Base-by-base conservation (phyloP, 1,140 invertebrate species). In the Drosophila tani region DNA sequence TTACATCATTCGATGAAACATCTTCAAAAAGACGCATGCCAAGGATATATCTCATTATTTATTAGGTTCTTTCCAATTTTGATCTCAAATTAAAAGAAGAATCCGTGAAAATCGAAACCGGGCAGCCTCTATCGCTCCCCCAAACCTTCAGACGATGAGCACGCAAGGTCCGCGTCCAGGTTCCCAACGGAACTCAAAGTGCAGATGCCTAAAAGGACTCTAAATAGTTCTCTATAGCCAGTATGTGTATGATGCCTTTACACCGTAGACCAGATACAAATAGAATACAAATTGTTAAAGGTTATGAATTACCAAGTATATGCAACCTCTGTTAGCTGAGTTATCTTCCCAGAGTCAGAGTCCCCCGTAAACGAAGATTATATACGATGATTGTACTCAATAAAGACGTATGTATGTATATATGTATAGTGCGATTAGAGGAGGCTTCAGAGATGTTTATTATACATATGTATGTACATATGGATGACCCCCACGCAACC, bases 271-370 rank as follows among this genome's bases (percentile, higher is more conserved):
- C 71, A 75, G 69, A 56, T 47, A 24, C 21, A 24, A 24, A 19
- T 50, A 56, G 62, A 51, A 50, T 57, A 68, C 43, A 77, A 75
- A 59, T 87, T 87, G 84, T 87, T 87, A 82, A 88, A 51, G 56
- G 73, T 87, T 86, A 78, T 70, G 9, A 58, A 71, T 29, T 71
- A 70, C 66, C 9, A 62, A 73, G 74, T 76, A 73, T 76, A 73
- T 74, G 62, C 73, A 75, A 66, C 50, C 75, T 55, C 53, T 79
- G 66, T 87, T 85, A 88, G 85, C 73, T 55, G 46, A 84, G 81
- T 74, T 64, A 49, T 69, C 57, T 77, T 45, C 59, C 70, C 60
- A 47, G 19, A 53, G 58, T 40, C 53, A 56, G 19, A 24, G 38
- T n/a, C 27, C 63, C 73, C 55, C 19, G 55, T 65, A 56, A 56